A percentile compares a stretch with the other conserved stretches of the same genome.
phyloP scores from a whole-genome alignment of 1,140 invertebrate genomes.

The Ceratina calcarata region DNA sequence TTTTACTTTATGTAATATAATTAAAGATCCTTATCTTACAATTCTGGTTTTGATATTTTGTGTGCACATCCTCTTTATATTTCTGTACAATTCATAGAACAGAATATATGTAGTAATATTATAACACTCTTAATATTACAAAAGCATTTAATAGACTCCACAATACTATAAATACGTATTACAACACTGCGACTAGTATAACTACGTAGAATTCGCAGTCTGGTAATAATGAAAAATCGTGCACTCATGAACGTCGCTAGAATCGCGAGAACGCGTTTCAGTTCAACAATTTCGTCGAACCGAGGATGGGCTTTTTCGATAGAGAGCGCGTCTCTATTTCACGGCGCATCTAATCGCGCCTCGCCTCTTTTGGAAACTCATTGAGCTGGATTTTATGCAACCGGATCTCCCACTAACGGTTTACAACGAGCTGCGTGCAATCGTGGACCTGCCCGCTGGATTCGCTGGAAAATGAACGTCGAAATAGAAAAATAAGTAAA shows the following conservation, averaged over 20 bases:
- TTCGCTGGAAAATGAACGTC: background rate
- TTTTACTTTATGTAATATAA: too few species aligned
- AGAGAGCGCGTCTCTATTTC: background rate
- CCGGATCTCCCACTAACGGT: constrained; percentile 4
- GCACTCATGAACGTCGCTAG: background rate
- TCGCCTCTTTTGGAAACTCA: constrained; percentile 32
- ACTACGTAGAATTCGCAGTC: too few species aligned
- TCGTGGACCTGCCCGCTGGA: background rate
- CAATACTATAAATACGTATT: too few species aligned
- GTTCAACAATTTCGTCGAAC: constrained; percentile 1
- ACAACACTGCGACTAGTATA: too few species aligned
- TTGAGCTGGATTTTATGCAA: constrained; percentile 46
- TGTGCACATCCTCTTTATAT: too few species aligned
- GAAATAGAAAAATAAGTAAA: background rate
- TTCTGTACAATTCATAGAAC: too few species aligned
- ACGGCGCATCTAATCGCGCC: constrained; percentile 28
- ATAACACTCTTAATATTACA: too few species aligned
- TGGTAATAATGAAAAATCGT: constrained; percentile 2
- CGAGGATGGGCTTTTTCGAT: background rate
- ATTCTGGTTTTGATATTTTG: too few species aligned
- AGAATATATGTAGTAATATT: too few species aligned
- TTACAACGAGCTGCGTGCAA: constrained; percentile 30
- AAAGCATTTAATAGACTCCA: too few species aligned
- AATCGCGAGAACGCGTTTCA: background rate
- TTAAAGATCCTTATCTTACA: too few species aligned